Evolutionary conservation across 2,888 invertebrate genomes (phyloP).

Genomic region (Epinotia ramella): DNA sequence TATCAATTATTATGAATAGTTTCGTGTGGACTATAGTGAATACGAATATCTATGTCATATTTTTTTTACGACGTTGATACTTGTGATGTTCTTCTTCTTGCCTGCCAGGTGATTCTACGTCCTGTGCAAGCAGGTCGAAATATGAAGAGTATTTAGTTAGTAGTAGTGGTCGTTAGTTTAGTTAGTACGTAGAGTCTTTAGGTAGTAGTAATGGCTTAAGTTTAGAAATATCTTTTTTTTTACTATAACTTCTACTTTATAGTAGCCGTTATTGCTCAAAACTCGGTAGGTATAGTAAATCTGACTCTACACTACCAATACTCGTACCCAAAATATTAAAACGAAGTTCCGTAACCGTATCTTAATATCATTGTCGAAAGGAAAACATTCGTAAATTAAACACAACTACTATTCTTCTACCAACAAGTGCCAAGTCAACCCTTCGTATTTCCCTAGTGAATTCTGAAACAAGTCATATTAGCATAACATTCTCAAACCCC

Average conservation of each 20-base stretch:
- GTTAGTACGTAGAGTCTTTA: too few species aligned
- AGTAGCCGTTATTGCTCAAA: background rate
- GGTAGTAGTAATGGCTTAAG: too few species aligned
- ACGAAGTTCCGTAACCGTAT: background rate
- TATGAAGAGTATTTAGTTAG: too few species aligned
- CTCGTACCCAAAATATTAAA: background rate
- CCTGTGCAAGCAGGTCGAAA: background rate
- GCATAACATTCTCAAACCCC: conserved; percentile 20
- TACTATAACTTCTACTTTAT: background rate
- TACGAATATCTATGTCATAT: background rate
- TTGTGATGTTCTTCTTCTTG: background rate
- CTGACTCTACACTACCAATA: background rate
- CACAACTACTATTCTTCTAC: background rate
- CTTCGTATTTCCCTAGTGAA: conserved; percentile 5
- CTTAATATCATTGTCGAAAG: background rate
- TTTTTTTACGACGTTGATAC: background rate
- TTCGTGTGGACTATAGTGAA: background rate
- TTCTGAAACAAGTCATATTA: conserved; percentile 28
- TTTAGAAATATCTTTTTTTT: too few species aligned
- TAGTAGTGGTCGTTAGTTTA: too few species aligned
- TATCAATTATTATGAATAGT: background rate
- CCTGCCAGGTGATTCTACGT: background rate
- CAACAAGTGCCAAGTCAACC: background rate
- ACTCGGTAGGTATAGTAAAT: background rate
- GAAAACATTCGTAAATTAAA: background rate